phyloP scores from a whole-genome alignment of 2,113 vertebrate species.

The Arenaria interpres region DNA sequence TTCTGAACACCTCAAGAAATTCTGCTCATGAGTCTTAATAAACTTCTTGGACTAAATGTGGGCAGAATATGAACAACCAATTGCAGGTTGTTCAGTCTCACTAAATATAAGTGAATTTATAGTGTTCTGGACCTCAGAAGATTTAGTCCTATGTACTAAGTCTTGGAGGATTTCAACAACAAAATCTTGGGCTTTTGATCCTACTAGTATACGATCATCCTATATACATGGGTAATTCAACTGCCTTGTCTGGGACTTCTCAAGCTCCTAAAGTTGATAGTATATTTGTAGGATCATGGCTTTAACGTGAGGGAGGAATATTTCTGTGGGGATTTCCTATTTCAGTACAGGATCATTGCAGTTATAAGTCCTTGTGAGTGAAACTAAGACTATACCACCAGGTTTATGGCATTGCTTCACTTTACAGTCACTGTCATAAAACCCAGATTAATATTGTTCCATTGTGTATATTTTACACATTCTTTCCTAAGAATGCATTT shows the following conservation, averaged over 20 bases:
- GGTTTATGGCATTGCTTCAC: constrained; percentile 62
- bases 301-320: neutral
- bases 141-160: neutral
- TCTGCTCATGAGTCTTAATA: neutral
- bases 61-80: neutral
- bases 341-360: neutral
- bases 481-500: constrained; percentile 55
- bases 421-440: constrained; percentile 53
- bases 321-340: neutral
- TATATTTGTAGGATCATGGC: neutral
- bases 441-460: constrained; percentile 55
- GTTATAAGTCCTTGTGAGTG: neutral
- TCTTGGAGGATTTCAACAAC: neutral
- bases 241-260: neutral
- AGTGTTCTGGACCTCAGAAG: neutral
- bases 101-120: neutral
- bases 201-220: neutral
- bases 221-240: neutral
- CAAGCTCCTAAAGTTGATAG: neutral
- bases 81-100: neutral
- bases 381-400: constrained; percentile 33
- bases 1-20: neutral
- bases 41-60: neutral
- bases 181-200: constrained; percentile 12
- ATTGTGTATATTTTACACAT: constrained; percentile 49